Evolutionary conservation across 2,113 vertebrate genomes (phyloP).

Genomic region (Gyps fulvus): DNA sequence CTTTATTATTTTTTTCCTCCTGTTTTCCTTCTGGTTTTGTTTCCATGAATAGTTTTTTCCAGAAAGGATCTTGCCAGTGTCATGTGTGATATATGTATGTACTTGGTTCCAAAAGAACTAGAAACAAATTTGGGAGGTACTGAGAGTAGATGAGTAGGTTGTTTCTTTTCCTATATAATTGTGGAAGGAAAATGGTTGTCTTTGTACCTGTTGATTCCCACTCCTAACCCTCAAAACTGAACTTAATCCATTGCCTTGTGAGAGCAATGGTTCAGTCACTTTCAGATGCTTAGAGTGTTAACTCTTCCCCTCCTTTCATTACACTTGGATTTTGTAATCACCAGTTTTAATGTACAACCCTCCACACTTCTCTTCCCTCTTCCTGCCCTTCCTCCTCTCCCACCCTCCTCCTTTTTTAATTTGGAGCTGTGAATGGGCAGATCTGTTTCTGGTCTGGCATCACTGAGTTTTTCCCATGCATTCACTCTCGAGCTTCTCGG

Average conservation of each 20-base stretch:
- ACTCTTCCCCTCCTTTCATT: constrained; percentile 48
- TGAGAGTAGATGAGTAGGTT: constrained; percentile 30
- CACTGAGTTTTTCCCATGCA: constrained; percentile 90
- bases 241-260: constrained; percentile 73
- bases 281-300: constrained; percentile 58
- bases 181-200: constrained; percentile 67
- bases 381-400: constrained; percentile 15
- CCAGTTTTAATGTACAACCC: constrained; percentile 56
- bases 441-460: constrained; percentile 89
- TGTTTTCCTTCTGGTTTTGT: constrained; percentile 44
- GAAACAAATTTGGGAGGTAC: constrained; percentile 49
- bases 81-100: constrained; percentile 76
- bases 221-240: constrained; percentile 65
- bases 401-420: constrained; percentile 67
- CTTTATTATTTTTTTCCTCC: neutral
- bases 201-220: constrained; percentile 64
- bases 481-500: constrained; percentile 82
- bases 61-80: constrained; percentile 78
- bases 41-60: constrained; percentile 52
- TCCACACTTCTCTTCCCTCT: constrained; percentile 43
- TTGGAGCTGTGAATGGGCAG: constrained; percentile 84
- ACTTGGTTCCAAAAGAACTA: constrained; percentile 71
- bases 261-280: constrained; percentile 58
- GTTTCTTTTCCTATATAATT: constrained; percentile 73
- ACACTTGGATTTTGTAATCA: constrained; percentile 58